Percentiles rank a stretch among this genome's conserved stretches.
Conservation (phyloP, 1,140 invertebrate genomes). For the Procambarus virginalis region DNA sequence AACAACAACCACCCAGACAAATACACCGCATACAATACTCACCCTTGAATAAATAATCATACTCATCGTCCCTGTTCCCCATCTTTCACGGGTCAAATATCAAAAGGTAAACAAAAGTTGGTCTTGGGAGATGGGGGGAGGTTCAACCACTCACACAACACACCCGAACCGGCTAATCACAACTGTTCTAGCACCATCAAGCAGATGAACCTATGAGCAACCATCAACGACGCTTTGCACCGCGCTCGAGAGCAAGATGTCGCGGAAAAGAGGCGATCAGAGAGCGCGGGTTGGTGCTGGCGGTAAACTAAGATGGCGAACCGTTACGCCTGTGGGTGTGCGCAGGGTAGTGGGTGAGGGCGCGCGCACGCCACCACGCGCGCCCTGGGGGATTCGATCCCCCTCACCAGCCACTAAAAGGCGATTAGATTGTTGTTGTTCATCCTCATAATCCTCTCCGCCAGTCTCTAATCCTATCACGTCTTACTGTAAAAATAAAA, state of each 20-base stretch:
- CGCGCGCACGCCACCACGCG: background rate
- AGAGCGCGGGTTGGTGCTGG: constrained; percentile 35
- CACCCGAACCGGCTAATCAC: constrained; percentile 45
- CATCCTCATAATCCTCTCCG: background rate
- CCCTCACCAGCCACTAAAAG: background rate
- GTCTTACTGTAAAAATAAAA: too few species aligned
- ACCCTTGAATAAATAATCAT: constrained; percentile 99
- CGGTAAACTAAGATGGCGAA: constrained; percentile 63
- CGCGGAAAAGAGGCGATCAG: constrained; percentile 23
- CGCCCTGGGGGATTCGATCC: background rate
- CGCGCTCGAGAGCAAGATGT: constrained; percentile 25
- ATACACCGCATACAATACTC: constrained; percentile 73
- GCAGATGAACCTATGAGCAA: background rate
- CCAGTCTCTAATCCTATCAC: too few species aligned
- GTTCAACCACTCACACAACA: constrained; percentile 33
- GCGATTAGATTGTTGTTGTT: background rate
- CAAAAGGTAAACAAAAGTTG: constrained; percentile 55
- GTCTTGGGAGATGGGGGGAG: background rate
- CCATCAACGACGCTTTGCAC: constrained; percentile 39
- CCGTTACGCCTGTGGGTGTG: constrained; percentile 57
- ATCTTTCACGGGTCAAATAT: constrained; percentile 75
- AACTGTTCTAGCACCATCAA: constrained; percentile 38
- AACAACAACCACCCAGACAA: background rate
- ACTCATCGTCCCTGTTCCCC: constrained; percentile 99
- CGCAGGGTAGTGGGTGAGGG: background rate